Evolutionary conservation across 2,888 invertebrate species (phyloP).

Genomic region (Orthonychiurus folsomi): DNA sequence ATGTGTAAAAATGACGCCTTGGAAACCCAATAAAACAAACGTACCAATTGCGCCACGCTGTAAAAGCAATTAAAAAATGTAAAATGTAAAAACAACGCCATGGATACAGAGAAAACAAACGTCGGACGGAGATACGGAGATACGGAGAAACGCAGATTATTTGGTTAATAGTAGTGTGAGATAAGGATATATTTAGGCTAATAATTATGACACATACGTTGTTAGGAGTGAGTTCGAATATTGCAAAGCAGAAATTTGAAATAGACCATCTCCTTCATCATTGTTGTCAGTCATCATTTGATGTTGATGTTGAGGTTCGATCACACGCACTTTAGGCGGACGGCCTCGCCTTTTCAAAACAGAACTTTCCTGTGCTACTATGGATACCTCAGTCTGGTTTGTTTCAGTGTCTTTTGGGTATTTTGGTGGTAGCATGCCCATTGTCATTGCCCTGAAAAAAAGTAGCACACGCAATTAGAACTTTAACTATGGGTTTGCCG

Average conservation of each 20-base stretch:
- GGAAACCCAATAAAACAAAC: no score
- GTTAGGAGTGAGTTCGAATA: constrained; percentile 18
- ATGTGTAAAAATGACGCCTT: no score
- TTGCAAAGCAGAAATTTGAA: constrained; percentile 33
- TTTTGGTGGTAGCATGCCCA: constrained; percentile 44
- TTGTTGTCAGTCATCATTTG: constrained; percentile 9
- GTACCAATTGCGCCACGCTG: no score
- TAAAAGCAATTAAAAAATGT: no score
- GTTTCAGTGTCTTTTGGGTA: constrained; percentile 36
- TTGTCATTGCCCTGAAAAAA: constrained; percentile 41
- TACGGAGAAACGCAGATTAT: no score
- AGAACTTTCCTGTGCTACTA: constrained; percentile 6
- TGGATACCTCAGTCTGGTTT: neutral
- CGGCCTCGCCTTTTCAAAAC: constrained; percentile 12
- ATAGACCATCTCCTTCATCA: constrained; percentile 19
- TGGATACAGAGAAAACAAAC: no score
- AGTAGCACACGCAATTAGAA: neutral
- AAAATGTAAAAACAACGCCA: no score
- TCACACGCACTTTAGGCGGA: constrained; percentile 8
- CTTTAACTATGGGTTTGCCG: constrained; percentile 16
- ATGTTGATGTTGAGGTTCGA: neutral
- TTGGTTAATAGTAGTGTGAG: no score
- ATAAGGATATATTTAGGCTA: no score
- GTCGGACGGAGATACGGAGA: no score
- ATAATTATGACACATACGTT: no score